These are phyloP conservation scores for Delphinus delphis DNA, from an alignment of 2,113 vertebrate genomes.

Conservation along the genomic window DNA sequence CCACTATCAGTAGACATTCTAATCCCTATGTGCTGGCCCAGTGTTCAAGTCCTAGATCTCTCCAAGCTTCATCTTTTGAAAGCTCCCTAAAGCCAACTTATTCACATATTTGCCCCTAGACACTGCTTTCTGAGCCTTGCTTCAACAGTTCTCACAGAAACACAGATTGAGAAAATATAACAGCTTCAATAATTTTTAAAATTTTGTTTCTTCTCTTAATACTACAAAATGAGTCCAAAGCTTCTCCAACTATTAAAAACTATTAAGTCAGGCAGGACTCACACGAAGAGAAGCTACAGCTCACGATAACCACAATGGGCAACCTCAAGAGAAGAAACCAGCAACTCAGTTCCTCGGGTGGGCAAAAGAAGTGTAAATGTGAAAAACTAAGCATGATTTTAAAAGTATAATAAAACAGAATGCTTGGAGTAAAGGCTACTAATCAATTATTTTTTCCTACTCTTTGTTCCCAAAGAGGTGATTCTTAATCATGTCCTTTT, in stretches of 20 bases:
- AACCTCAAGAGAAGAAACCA: neutral
- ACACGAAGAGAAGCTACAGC: neutral
- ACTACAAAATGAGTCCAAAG: neutral
- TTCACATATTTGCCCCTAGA: neutral
- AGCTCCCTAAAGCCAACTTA: neutral
- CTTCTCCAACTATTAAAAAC: neutral
- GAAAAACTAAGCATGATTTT: neutral
- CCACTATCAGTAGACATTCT: neutral
- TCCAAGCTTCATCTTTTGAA: neutral
- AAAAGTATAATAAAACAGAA: neutral
- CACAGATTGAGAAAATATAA: neutral
- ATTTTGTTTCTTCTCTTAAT: neutral
- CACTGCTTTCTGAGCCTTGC: neutral
- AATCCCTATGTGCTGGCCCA: neutral
- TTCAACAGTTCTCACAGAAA: neutral
- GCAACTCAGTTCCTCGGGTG: neutral
- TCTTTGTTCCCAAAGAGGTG: neutral
- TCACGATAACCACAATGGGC: neutral
- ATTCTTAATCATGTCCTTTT: neutral
- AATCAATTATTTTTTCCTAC: neutral
- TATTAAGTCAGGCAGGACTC: neutral
- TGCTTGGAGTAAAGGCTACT: neutral
- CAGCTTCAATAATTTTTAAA: neutral
- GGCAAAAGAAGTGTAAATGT: neutral
- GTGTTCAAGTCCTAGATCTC: neutral